Evolutionary conservation across 2,797 vertebrate species (phyloP).

Genomic region (Sebastes variabilis): DNA sequence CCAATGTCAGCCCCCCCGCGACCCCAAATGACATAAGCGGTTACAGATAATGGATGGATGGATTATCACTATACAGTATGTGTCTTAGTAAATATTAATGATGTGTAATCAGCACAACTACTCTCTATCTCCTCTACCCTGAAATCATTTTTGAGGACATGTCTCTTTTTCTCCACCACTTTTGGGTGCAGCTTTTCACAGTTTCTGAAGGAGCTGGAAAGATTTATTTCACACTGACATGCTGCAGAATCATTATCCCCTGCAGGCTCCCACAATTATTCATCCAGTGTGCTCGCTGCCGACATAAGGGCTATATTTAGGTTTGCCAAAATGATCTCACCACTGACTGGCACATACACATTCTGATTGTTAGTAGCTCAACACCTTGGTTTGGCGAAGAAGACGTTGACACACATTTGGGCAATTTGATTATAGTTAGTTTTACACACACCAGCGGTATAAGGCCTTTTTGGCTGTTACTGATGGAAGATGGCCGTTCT

Average conservation of each 20-base stretch:
- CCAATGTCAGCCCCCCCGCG: no score
- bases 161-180: not conserved
- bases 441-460: not conserved
- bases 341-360: constrained; percentile 24
- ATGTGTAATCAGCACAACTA: not conserved
- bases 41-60: no score
- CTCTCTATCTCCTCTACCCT: not conserved
- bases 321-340: constrained; percentile 50
- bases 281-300: constrained; percentile 40
- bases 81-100: not conserved
- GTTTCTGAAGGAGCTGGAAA: constrained; percentile 20
- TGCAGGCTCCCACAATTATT: constrained; percentile 54
- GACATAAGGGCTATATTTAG: constrained; percentile 56
- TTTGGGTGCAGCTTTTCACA: not conserved
- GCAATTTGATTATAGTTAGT: not conserved
- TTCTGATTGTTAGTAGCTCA: constrained; percentile 11
- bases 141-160: not conserved
- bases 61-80: no score
- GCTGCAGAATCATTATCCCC: constrained; percentile 59
- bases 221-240: constrained; percentile 20
- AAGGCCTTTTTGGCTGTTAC: not conserved
- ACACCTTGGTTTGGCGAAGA: not conserved
- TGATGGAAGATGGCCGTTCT: not conserved
- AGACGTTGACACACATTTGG: not conserved
- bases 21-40: no score